phyloP scores from a whole-genome alignment of 2,888 invertebrate genomes.

The Lycia hirtaria region DNA sequence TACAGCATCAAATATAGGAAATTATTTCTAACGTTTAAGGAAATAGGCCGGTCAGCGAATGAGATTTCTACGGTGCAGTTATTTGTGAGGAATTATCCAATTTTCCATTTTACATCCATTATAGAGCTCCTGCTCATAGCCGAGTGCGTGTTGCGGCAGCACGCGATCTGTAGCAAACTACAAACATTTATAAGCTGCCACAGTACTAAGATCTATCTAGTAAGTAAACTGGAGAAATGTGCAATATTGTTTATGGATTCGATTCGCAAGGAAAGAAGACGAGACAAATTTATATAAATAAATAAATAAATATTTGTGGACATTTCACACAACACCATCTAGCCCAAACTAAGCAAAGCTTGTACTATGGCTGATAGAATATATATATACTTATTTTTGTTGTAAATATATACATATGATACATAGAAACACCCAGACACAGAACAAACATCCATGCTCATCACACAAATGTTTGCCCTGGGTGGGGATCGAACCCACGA shows the following conservation, averaged over 20 bases:
- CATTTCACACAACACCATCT: too few relatives aligned
- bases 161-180: conserved; percentile 55
- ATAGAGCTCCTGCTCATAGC: conserved; percentile 55
- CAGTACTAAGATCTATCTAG: background rate
- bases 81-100: conserved; percentile 73
- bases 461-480: too few relatives aligned
- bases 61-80: conserved; percentile 50
- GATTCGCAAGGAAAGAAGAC: too few relatives aligned
- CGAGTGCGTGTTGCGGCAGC: conserved; percentile 59
- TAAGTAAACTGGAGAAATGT: background rate
- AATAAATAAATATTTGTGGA: background rate
- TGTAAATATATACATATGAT: too few relatives aligned
- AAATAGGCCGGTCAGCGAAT: conserved; percentile 60
- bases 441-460: too few relatives aligned
- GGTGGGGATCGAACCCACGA: too few relatives aligned
- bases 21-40: conserved; percentile 34
- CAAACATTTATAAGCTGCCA: conserved; percentile 26
- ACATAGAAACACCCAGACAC: too few relatives aligned
- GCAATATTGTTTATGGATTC: too few relatives aligned
- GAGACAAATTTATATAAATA: background rate
- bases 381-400: too few relatives aligned
- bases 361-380: too few relatives aligned
- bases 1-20: background rate
- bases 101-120: conserved; percentile 67
- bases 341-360: too few relatives aligned